phyloP scores from a whole-genome alignment of 92 coral and sea anemone species.

The Epizoanthus fatuus region DNA sequence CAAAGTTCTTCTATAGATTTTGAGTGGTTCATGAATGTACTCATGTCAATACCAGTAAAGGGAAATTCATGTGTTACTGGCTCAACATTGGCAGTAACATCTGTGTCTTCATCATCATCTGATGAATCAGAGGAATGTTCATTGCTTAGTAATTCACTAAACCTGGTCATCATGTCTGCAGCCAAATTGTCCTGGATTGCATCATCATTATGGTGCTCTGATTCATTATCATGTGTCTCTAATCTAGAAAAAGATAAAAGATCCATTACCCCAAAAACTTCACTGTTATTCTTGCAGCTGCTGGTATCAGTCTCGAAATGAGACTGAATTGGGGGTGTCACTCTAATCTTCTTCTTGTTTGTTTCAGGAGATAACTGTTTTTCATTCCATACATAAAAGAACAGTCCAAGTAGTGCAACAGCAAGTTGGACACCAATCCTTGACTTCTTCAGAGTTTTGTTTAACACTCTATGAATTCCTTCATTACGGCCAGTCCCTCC shows the following conservation, averaged over 20 bases:
- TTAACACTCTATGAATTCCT: slow-evolving; percentile 43
- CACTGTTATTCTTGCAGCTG: slow-evolving; percentile 47
- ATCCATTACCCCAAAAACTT: slow-evolving; percentile 57
- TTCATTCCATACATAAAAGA: slow-evolving; percentile 37
- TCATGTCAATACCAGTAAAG: too few species aligned
- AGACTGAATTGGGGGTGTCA: slow-evolving; percentile 22
- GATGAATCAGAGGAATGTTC: too few species aligned
- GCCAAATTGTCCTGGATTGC: too few species aligned
- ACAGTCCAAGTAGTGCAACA: slow-evolving; percentile 7
- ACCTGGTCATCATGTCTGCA: too few species aligned
- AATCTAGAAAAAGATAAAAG: slow-evolving; percentile 19
- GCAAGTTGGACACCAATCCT: slow-evolving; percentile 45
- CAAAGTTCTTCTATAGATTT: too few species aligned
- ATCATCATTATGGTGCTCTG: too few species aligned
- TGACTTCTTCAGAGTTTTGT: slow-evolving; percentile 56
- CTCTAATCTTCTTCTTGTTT: slow-evolving; percentile 18
- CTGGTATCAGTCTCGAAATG: background rate
- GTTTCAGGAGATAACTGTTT: background rate
- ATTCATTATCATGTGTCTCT: too few species aligned
- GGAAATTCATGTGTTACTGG: too few species aligned
- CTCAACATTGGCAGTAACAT: too few species aligned
- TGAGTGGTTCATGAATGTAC: too few species aligned
- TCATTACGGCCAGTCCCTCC: slow-evolving; percentile 67
- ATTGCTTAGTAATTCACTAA: too few species aligned
- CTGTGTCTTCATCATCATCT: too few species aligned